Base-by-base conservation (phyloP, 37 sponge, comb jelly and placozoan genomes). In the Crambe crambe region DNA sequence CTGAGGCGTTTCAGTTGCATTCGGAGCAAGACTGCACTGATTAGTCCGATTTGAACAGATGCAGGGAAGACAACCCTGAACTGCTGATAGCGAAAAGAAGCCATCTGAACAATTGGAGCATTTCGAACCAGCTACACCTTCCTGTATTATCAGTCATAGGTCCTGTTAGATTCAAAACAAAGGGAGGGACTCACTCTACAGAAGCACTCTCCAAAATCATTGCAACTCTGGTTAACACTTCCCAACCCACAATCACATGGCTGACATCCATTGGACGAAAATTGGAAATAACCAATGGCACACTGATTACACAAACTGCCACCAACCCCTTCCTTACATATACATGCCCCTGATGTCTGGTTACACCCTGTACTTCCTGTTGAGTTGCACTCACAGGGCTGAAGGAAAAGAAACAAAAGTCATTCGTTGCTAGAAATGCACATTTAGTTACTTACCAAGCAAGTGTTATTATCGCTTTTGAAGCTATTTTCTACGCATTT, bases 101-200 rank as follows among this genome's bases (percentile, higher is more conserved):
- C 68, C 69, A 67, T 32, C 39, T 8, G 66, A 8, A 66, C 84
- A 83, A 12, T 56, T 31, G 37, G 68, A 65, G 39, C 84, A 83
- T 30, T 75, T 74, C 38, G 25, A 9, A 25, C 84, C 76, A 36
- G 40, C 35, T 1, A 74, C 63, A 18, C 74, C 74, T 2, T 56
- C 37, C 84, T 83, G 76, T 12, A 47, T 12, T 15, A 12, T 15
- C 12, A 47, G 10, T 15, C 10, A 47, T 47, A 12, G 12, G 6
- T 15, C 51, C 51, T n/a, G n/a, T n/a, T n/a, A n/a, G n/a, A n/a
- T n/a, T n/a, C n/a, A n/a, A n/a, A n/a, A n/a, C n/a, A n/a, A n/a
- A n/a, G n/a, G n/a, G n/a, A n/a, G n/a, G n/a, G n/a, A n/a, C 36
- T 72, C 41, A 83, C 84, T 51, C 64, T 59, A 57, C 84, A 83